Base-by-base conservation (phyloP, 2,888 invertebrate genomes). In the Xestobium rufovillosum region DNA sequence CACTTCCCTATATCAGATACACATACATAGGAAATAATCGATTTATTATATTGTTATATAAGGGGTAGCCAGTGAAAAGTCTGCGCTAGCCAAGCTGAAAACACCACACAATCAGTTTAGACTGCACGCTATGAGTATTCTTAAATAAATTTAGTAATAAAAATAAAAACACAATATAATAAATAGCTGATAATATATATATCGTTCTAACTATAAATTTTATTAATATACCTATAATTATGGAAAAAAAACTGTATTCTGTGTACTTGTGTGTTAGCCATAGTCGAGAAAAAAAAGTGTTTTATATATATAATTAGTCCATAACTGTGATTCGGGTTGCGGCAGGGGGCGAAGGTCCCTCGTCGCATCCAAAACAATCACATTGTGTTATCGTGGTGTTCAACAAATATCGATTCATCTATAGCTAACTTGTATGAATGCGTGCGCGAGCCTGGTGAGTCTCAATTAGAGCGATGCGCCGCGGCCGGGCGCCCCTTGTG, bases 71-170 rank as follows among this genome's bases (percentile, higher is more conserved):
- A 42, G 34, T 28, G 32, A 34, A 31, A 29, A 10, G 17, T 31
- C 36, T 41, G 39, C 42, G 34, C 38, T 42, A 45, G 43, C 49
- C 43, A 38, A 43, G 44, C 46, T 42, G 43, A 47, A 40, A 48
- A 65, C 63, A 65, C 63, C 64, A 65, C 60, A 63, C 66, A 66
- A 65, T 66, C 65, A 67, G 64, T 62, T 64, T 65, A 67, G 66
- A 67, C 67, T 68, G 67, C 67, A 67, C 67, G 61, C 60, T 61
- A 56, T 51, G 57, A 66, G 63, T 65, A 65, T 66, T 64, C 62
- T 64, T 63, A 64, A 64, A 60, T 60, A 62, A 61, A 61, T 60
- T 53, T 60, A 63, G 58, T 63, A 63, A 61, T 62, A 63, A 60
- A 49, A 36, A 34, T 14, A 41, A 41, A 41, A 52, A 55, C 52